phyloP scores from a whole-genome alignment of 2,797 vertebrate genomes.

The Eulemur coronatus region DNA sequence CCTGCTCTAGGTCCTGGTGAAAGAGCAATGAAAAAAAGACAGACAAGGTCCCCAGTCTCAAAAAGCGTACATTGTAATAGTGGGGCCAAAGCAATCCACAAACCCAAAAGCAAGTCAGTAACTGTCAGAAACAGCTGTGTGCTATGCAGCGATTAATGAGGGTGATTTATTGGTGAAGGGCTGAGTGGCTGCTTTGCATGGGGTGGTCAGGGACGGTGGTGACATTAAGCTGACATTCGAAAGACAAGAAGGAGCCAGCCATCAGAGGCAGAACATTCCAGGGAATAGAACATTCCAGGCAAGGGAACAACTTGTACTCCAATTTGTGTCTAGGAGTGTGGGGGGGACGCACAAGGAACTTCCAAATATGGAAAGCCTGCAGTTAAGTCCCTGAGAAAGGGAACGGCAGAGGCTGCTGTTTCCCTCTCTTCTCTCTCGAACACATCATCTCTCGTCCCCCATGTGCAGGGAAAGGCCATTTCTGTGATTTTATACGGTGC shows the following conservation, averaged over 20 bases:
- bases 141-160: rapidly evolving
- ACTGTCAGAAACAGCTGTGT: not conserved
- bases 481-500: not conserved
- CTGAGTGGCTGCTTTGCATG: not conserved
- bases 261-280: not conserved
- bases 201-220: not conserved
- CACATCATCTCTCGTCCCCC: not conserved
- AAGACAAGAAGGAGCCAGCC: not conserved
- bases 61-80: not conserved
- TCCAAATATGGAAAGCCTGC: not conserved
- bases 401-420: not conserved
- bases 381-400: not conserved
- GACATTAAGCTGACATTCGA: not conserved
- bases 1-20: not conserved
- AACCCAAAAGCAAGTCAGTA: not conserved
- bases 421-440: not conserved
- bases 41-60: not conserved
- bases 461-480: rapidly evolving
- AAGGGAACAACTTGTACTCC: not conserved
- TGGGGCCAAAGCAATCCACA: not conserved
- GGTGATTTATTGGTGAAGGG: not conserved
- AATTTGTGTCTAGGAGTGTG: not conserved
- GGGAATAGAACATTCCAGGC: conserved; percentile 17
- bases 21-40: not conserved
- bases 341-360: not conserved